phyloP scores from a whole-genome alignment of 2,113 vertebrate genomes.

The Neotoma lepida region DNA sequence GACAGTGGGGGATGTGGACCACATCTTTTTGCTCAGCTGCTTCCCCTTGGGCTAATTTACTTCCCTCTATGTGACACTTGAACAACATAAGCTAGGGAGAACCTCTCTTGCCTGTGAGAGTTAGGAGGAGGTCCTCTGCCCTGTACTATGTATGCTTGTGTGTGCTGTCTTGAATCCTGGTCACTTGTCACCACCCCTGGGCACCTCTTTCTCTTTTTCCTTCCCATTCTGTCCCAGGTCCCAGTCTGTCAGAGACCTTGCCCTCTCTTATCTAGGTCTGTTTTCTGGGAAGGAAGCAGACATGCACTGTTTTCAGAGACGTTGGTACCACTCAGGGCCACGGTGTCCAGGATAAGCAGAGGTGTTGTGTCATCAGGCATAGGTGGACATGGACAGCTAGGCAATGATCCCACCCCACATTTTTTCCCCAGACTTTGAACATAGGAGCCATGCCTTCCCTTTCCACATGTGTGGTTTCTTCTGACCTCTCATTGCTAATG shows the following conservation, averaged over 20 bases:
- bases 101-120: fast-evolving
- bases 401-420: neutral
- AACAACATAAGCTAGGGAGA: fast-evolving
- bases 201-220: neutral
- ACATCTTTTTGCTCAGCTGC: neutral
- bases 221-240: neutral
- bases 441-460: neutral
- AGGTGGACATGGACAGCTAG: no score
- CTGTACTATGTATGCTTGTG: fast-evolving
- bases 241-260: neutral
- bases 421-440: neutral
- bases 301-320: neutral
- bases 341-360: neutral
- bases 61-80: neutral
- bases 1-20: fast-evolving
- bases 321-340: neutral
- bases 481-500: neutral
- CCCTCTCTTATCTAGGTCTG: neutral
- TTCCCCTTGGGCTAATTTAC: neutral
- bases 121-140: fast-evolving
- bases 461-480: neutral
- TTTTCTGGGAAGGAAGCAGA: neutral
- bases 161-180: neutral
- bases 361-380: neutral
- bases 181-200: fast-evolving